phyloP scores from a whole-genome alignment of 2,888 invertebrate species.

The Leucania comma region DNA sequence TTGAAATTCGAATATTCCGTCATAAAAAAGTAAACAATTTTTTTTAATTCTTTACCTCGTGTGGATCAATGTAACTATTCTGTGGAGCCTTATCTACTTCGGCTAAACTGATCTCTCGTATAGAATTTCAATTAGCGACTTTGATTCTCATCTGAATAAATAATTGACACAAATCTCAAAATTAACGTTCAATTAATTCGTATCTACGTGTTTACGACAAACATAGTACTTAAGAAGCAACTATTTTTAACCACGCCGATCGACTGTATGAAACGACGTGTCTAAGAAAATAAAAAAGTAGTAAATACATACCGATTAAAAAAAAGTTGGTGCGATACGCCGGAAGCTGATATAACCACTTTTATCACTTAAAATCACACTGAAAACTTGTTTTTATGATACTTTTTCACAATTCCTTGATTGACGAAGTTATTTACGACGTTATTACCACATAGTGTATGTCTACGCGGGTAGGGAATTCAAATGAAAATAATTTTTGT shows the following conservation, averaged over 20 bases:
- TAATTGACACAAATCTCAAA: conserved; percentile 1
- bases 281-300: conserved; percentile 68
- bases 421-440: conserved; percentile 75
- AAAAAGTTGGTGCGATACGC: conserved; percentile 59
- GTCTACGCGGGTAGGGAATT: conserved; percentile 87
- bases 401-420: conserved; percentile 70
- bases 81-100: conserved; percentile 6
- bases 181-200: conserved; percentile 11
- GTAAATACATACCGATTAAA: conserved; percentile 76
- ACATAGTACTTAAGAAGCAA: conserved; percentile 42
- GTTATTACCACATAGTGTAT: conserved; percentile 76
- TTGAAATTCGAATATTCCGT: not conserved
- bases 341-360: conserved; percentile 62
- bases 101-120: conserved; percentile 4
- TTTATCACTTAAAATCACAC: conserved; percentile 82
- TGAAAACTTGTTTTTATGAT: conserved; percentile 72
- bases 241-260: conserved; percentile 78
- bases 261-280: conserved; percentile 70
- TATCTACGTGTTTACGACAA: conserved; percentile 21
- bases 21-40: conserved; percentile 11
- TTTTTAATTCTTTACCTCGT: not conserved
- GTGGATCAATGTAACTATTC: not conserved
- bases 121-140: conserved; percentile 22
- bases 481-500: conserved; percentile 82
- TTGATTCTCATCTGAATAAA: conserved; percentile 10